These are phyloP conservation scores for Gnathonemus longibarbis DNA, from an alignment of 2,113 vertebrate genomes.

Conservation along the genomic window DNA sequence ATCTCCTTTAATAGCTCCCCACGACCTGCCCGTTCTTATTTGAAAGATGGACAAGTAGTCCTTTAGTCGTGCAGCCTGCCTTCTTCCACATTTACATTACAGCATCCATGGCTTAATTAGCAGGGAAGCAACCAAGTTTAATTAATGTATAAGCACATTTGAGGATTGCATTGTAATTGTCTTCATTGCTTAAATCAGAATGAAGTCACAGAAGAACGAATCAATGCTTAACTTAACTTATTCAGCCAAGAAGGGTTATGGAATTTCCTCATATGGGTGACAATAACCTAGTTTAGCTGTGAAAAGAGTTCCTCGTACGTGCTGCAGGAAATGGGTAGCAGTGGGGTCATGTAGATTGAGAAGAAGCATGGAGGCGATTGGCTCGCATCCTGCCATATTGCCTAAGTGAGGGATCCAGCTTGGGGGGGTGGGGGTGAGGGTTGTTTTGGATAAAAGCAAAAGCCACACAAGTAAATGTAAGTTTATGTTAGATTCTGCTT, in stretches of 20 bases:
- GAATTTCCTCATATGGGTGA: neutral
- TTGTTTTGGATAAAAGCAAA: neutral
- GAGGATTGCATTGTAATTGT: conserved; percentile 1
- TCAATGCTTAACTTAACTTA: neutral
- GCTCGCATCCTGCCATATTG: neutral
- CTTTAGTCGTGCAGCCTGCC: neutral
- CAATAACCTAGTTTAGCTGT: neutral
- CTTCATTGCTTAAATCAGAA: conserved; percentile 8
- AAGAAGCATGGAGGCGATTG: neutral
- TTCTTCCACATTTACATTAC: conserved; percentile 1
- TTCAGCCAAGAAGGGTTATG: neutral
- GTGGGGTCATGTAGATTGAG: neutral
- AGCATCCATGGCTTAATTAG: conserved; percentile 19
- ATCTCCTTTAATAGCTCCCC: neutral
- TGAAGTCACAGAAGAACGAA: conserved; percentile 8
- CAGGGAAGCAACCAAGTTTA: conserved; percentile 14
- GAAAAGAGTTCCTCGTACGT: neutral
- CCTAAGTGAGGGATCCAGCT: neutral
- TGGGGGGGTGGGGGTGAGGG: neutral
- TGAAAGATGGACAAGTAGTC: neutral
- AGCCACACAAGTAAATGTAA: neutral
- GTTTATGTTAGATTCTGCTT: neutral
- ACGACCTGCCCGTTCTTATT: neutral
- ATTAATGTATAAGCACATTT: conserved; percentile 24
- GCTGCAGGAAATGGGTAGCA: neutral